A percentile compares a stretch with the other conserved stretches of the same genome.
These are phyloP conservation scores for Chelon labrosus DNA, from an alignment of 2,797 vertebrate species.

Conservation along the genomic window DNA sequence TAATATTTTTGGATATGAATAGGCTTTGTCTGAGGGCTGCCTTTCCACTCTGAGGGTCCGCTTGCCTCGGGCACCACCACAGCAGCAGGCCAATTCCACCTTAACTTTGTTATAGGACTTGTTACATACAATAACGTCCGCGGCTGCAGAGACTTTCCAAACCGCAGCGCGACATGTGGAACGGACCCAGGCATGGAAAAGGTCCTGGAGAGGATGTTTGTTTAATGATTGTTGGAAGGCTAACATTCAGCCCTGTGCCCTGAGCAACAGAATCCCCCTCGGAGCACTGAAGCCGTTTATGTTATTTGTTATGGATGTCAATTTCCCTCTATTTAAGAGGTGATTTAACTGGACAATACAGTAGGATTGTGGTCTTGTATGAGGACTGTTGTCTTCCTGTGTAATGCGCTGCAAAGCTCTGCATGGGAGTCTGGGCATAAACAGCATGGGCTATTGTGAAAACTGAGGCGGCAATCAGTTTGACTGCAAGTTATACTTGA, in stretches of 20 bases:
- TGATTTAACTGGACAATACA: slow-evolving; percentile 76
- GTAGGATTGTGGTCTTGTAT: slow-evolving; percentile 55
- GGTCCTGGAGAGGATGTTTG: slow-evolving; percentile 82
- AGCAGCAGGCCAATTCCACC: slow-evolving; percentile 69
- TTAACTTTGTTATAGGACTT: slow-evolving; percentile 80
- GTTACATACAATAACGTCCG: slow-evolving; percentile 80
- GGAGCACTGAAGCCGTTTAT: slow-evolving; percentile 72
- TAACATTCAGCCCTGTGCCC: slow-evolving; percentile 64
- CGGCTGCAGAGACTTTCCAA: slow-evolving; percentile 76
- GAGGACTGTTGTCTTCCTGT: slow-evolving; percentile 71
- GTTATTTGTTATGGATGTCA: slow-evolving; percentile 82
- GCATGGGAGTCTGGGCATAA: slow-evolving; percentile 46
- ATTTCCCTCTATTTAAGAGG: slow-evolving; percentile 79
- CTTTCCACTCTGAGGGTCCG: slow-evolving; percentile 58
- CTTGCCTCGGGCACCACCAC: slow-evolving; percentile 48
- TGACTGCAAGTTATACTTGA: background rate
- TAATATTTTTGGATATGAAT: slow-evolving; percentile 67
- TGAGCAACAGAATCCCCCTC: slow-evolving; percentile 75
- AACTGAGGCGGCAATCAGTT: slow-evolving; percentile 18
- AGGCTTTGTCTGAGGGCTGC: slow-evolving; percentile 70
- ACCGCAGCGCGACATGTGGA: slow-evolving; percentile 74
- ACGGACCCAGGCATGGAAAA: slow-evolving; percentile 68
- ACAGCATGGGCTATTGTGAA: slow-evolving; percentile 60
- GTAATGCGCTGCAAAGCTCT: slow-evolving; percentile 51
- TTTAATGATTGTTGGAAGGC: slow-evolving; percentile 81